Conservation (phyloP, 2,888 invertebrate species). For the Zhuqinia jingwanae region DNA sequence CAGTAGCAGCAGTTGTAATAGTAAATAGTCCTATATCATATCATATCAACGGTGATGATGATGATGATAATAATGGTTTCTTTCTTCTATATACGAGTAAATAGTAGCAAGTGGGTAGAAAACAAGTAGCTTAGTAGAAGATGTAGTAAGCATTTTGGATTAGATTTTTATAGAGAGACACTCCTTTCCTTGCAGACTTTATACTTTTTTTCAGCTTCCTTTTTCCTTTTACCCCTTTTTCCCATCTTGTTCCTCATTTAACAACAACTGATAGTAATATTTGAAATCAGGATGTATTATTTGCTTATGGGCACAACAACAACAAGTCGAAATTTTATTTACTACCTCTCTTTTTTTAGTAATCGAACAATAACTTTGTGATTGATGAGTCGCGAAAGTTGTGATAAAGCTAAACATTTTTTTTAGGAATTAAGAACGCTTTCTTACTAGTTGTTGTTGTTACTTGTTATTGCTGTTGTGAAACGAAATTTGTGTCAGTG, state of each 20-base stretch:
- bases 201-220: slow-evolving; percentile 35
- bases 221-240: too few relatives aligned
- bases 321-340: neutral
- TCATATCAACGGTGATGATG: too few relatives aligned
- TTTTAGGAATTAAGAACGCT: slow-evolving; percentile 8
- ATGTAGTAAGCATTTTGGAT: slow-evolving; percentile 5
- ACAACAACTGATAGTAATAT: neutral
- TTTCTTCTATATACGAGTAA: slow-evolving; percentile 23
- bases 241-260: neutral
- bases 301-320: slow-evolving; percentile 49
- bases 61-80: slow-evolving; percentile 28
- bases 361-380: slow-evolving; percentile 25
- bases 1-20: too few relatives aligned
- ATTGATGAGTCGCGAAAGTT: slow-evolving; percentile 40
- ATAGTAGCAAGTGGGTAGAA: slow-evolving; percentile 21
- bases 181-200: slow-evolving; percentile 55
- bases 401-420: neutral
- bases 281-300: slow-evolving; percentile 29
- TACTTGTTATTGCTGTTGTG: neutral
- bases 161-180: too few relatives aligned
- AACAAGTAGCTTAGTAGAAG: neutral
- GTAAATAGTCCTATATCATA: slow-evolving; percentile 16
- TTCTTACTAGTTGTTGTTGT: slow-evolving; percentile 8
- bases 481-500: neutral
- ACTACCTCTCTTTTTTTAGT: slow-evolving; percentile 4